phyloP scores from a whole-genome alignment of 2,797 vertebrate genomes.

The Orestias chungarensis region DNA sequence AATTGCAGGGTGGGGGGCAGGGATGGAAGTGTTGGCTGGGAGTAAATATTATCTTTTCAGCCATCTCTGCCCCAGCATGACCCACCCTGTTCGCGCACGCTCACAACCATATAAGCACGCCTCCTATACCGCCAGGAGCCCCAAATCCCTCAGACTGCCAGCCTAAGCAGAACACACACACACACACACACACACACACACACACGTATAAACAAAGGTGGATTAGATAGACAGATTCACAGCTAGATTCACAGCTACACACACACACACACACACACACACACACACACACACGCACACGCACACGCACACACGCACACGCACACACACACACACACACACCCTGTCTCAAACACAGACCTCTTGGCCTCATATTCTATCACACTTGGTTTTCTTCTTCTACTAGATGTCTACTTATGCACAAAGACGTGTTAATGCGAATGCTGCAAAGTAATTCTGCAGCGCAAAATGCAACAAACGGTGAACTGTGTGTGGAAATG shows the following conservation, averaged over 20 bases:
- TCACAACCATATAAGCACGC: constrained; percentile 18
- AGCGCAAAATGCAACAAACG: constrained; percentile 31
- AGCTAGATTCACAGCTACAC: constrained; percentile 45
- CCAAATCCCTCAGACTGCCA: constrained; percentile 81
- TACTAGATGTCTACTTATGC: constrained; percentile 26
- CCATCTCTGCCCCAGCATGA: constrained; percentile 60
- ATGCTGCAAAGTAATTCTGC: constrained; percentile 5
- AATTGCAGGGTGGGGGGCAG: constrained; percentile 70
- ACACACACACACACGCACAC: constrained; percentile 24
- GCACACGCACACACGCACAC: constrained; percentile 41
- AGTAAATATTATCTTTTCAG: constrained; percentile 74
- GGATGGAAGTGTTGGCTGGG: constrained; percentile 39
- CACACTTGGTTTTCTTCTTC: constrained; percentile 42
- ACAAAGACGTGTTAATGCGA: constrained; percentile 22
- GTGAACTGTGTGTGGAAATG: constrained; percentile 15
- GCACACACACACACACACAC: constrained; percentile 20
- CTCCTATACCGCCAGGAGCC: constrained; percentile 42
- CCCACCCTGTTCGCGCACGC: constrained; percentile 32
- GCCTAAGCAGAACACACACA: constrained; percentile 74
- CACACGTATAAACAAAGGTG: constrained; percentile 56
- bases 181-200: constrained; percentile 45
- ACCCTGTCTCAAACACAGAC: constrained; percentile 35
- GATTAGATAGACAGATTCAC: constrained; percentile 63
- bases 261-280: constrained; percentile 44
- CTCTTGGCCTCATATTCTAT: constrained; percentile 40